Evolutionary conservation across 2,797 vertebrate species (phyloP).

Genomic region (Octomys mimax): DNA sequence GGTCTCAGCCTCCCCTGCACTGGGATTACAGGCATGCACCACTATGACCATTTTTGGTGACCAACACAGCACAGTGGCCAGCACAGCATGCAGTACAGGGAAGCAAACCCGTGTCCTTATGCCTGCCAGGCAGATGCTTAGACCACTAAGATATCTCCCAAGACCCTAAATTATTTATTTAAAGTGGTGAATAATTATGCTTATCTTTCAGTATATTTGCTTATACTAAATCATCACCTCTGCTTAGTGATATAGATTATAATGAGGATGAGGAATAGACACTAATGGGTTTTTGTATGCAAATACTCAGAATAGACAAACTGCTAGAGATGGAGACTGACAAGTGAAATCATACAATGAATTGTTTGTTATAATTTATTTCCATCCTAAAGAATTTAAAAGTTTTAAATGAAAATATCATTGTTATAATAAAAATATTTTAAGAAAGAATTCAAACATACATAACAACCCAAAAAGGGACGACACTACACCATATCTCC

Average conservation of each 20-base stretch:
- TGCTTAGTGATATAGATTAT: neutral
- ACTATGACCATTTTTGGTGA: too few relatives aligned
- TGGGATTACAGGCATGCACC: too few relatives aligned
- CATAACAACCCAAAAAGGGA: neutral
- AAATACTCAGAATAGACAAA: neutral
- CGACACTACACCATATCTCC: neutral
- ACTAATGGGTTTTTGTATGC: neutral
- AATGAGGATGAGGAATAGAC: neutral
- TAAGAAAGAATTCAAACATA: neutral
- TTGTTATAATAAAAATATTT: neutral
- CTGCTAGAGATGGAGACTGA: neutral
- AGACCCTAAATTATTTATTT: neutral
- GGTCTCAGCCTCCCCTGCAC: too few relatives aligned
- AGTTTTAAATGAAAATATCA: neutral
- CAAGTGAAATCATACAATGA: neutral
- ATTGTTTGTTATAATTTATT: conserved; percentile 39
- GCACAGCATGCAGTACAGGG: too few relatives aligned
- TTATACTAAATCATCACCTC: neutral
- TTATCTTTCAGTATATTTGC: neutral
- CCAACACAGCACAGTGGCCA: too few relatives aligned
- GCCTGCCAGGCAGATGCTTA: too few relatives aligned
- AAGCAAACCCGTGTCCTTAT: too few relatives aligned
- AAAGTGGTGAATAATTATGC: neutral
- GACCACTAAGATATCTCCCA: too few relatives aligned
- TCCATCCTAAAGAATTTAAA: conserved; percentile 27